phyloP scores from a whole-genome alignment of 2,888 invertebrate genomes.

The Erebia aethiops region DNA sequence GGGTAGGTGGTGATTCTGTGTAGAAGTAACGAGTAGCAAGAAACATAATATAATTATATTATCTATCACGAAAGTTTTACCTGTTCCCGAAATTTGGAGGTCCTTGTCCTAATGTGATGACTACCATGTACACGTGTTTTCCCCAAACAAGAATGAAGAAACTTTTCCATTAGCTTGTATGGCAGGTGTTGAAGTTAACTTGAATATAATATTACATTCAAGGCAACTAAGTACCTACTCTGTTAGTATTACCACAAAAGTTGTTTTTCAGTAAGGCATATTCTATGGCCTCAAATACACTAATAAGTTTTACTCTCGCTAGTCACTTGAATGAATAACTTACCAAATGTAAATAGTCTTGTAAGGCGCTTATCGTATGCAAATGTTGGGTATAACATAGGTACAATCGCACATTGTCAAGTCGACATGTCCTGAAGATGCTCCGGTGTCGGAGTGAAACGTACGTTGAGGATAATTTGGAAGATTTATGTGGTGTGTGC shows the following conservation, averaged over 20 bases:
- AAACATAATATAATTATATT: not conserved
- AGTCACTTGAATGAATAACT: too few species aligned
- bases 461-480: too few species aligned
- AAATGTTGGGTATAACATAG: too few species aligned
- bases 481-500: too few species aligned
- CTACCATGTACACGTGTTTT: constrained; percentile 1
- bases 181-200: not conserved
- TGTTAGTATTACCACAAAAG: not conserved
- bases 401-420: too few species aligned
- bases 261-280: not conserved
- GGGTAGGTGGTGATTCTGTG: not conserved
- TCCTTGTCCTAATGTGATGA: not conserved
- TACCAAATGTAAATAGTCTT: too few species aligned
- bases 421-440: too few species aligned
- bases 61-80: constrained; percentile 2
- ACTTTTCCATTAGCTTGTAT: constrained; percentile 10
- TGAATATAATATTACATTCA: not conserved
- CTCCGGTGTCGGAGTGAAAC: too few species aligned
- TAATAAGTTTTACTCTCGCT: too few species aligned
- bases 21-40: not conserved
- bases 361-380: too few species aligned
- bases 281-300: not conserved
- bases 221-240: not conserved
- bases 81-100: constrained; percentile 6
- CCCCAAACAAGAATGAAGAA: constrained; percentile 8